Evolutionary conservation across 2,113 vertebrate species (phyloP).

Genomic region (Pygoscelis adeliae): DNA sequence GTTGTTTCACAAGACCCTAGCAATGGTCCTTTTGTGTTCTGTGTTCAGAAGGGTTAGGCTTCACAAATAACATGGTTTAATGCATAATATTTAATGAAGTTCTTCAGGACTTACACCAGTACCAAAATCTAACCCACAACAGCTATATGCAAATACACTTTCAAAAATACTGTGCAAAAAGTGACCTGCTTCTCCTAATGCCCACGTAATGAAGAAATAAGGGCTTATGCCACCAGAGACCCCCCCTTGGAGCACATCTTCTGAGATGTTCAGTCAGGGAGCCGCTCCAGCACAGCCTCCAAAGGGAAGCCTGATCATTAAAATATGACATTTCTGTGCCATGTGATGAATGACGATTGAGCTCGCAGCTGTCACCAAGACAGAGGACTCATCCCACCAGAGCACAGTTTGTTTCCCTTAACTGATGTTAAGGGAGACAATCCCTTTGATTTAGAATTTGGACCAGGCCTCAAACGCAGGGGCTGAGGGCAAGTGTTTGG

Average conservation of each 20-base stretch:
- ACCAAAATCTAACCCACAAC: not conserved
- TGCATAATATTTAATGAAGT: not conserved
- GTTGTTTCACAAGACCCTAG: not conserved
- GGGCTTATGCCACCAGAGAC: not conserved
- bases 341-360: not conserved
- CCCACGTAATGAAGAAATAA: conserved; percentile 18
- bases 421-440: not conserved
- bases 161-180: not conserved
- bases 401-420: too few species aligned
- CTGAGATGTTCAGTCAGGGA: not conserved
- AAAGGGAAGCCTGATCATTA: not conserved
- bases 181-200: not conserved
- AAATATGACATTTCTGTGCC: not conserved
- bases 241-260: not conserved
- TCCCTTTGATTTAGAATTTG: not conserved
- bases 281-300: not conserved
- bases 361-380: not conserved
- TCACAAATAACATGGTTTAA: not conserved
- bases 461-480: not conserved
- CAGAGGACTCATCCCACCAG: not conserved
- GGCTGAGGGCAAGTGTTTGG: fast-evolving
- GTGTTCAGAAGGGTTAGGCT: not conserved
- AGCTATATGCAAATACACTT: not conserved
- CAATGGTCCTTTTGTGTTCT: not conserved
- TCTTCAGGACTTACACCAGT: not conserved